phyloP scores from a whole-genome alignment of 2,888 invertebrate species.

The Habrosyne pyritoides region DNA sequence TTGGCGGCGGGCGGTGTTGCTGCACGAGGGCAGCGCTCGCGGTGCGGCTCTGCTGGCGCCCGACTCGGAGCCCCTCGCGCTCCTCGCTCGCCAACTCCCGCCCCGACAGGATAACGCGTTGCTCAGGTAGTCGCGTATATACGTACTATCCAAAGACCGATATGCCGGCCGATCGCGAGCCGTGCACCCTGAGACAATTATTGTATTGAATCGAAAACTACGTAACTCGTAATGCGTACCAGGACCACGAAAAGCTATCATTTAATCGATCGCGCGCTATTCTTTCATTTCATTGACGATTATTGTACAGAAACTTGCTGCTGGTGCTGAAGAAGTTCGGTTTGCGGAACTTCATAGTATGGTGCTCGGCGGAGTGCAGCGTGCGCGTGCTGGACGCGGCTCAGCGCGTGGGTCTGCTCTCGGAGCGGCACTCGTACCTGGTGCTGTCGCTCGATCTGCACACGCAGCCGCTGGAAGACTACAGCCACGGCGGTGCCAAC shows the following conservation, averaged over 20 bases:
- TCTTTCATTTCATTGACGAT: no score
- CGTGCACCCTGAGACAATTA: no score
- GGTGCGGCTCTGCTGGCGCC: conserved; percentile 44
- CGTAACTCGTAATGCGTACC: no score
- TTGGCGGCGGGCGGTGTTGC: conserved; percentile 66
- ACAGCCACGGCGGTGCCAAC: conserved; percentile 74
- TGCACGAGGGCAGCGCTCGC: conserved; percentile 62
- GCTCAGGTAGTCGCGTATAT: no score
- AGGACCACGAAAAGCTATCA: no score
- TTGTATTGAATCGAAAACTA: no score
- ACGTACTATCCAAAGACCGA: background rate
- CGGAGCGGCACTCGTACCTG: conserved; percentile 61
- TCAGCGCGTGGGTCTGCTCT: conserved; percentile 72
- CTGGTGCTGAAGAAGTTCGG: conserved; percentile 67
- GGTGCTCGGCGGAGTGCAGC: conserved; percentile 60
- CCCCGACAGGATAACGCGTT: conserved; percentile 38
- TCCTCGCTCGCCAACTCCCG: conserved; percentile 62
- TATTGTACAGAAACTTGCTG: conserved; percentile 49
- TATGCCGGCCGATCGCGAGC: no score
- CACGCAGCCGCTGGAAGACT: conserved; percentile 51
- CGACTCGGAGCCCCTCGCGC: conserved; percentile 37
- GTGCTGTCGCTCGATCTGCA: conserved; percentile 65
- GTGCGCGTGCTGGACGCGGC: conserved; percentile 68
- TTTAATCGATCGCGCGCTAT: no score
- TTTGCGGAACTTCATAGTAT: conserved; percentile 57